A percentile compares a stretch with the other conserved stretches of the same genome.
phyloP scores from a whole-genome alignment of 2,113 vertebrate genomes.

The Choloepus hoffmanni region DNA sequence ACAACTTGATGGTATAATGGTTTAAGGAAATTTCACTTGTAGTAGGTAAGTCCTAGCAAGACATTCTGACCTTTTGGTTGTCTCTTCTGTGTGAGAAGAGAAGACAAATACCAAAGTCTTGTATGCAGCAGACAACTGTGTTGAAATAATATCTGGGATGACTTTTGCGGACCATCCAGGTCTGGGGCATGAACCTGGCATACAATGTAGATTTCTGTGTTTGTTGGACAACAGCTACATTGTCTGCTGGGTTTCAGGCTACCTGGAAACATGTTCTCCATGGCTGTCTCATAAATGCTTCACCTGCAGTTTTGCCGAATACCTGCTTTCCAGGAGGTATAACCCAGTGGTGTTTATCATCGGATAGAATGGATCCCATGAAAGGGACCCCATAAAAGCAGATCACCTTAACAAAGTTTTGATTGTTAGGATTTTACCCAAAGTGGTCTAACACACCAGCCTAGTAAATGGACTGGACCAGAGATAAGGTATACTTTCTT shows the following conservation, averaged over 20 bases:
- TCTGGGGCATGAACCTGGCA: constrained; percentile 98
- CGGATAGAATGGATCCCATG: background rate
- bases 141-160: background rate
- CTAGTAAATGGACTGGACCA: background rate
- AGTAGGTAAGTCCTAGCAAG: background rate
- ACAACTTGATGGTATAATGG: background rate
- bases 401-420: background rate
- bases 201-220: constrained; percentile 99
- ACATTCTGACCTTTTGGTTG: background rate
- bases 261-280: constrained; percentile 87
- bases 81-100: background rate
- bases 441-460: background rate
- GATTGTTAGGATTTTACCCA: constrained; percentile 39
- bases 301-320: constrained; percentile 14
- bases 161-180: constrained; percentile 77
- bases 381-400: background rate
- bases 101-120: background rate
- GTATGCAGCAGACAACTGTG: background rate
- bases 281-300: constrained; percentile 49
- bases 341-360: background rate
- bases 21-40: constrained; percentile 46
- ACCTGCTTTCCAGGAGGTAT: constrained; percentile 10
- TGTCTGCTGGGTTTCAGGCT: constrained; percentile 99
- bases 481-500: background rate
- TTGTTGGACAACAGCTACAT: constrained; percentile 99